Evolutionary conservation across 2,888 invertebrate genomes (phyloP).

Genomic region (Lysandra coridon): DNA sequence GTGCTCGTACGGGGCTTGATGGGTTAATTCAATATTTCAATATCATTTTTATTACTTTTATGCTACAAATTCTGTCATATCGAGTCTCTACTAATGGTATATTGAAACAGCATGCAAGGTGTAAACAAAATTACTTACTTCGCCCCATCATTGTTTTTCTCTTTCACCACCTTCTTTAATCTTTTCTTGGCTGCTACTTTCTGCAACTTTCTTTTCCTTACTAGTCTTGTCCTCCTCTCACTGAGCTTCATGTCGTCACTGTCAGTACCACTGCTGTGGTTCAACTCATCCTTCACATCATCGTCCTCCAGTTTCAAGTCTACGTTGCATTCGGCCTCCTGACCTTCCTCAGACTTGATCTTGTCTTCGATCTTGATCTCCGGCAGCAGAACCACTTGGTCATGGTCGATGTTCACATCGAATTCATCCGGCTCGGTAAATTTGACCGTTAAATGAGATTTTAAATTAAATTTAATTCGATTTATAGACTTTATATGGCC

Average conservation of each 20-base stretch:
- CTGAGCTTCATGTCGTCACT: slow-evolving; percentile 16
- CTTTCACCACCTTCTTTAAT: neutral
- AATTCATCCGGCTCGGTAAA: neutral
- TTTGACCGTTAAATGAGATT: slow-evolving; percentile 3
- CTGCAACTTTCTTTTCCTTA: neutral
- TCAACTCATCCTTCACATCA: slow-evolving; percentile 9
- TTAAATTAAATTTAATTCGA: slow-evolving; percentile 12
- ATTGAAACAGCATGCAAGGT: too few species aligned
- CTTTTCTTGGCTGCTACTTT: neutral
- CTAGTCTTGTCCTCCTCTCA: neutral
- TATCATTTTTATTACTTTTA: too few species aligned
- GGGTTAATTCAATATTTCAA: too few species aligned
- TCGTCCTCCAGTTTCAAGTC: slow-evolving; percentile 6
- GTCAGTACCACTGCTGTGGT: neutral
- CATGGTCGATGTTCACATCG: neutral
- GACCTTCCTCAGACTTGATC: neutral
- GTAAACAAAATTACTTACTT: slow-evolving; percentile 19
- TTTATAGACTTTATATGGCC: slow-evolving; percentile 20
- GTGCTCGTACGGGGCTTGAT: too few species aligned
- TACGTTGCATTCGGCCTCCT: neutral
- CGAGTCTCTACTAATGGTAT: too few species aligned
- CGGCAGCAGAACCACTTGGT: neutral
- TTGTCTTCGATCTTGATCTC: neutral
- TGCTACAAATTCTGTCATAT: too few species aligned
- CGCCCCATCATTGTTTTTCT: slow-evolving; percentile 11